A percentile compares a stretch with the other conserved stretches of the same genome.
Evolutionary conservation across 1,140 invertebrate species (phyloP).

Genomic region (Panulirus ornatus): DNA sequence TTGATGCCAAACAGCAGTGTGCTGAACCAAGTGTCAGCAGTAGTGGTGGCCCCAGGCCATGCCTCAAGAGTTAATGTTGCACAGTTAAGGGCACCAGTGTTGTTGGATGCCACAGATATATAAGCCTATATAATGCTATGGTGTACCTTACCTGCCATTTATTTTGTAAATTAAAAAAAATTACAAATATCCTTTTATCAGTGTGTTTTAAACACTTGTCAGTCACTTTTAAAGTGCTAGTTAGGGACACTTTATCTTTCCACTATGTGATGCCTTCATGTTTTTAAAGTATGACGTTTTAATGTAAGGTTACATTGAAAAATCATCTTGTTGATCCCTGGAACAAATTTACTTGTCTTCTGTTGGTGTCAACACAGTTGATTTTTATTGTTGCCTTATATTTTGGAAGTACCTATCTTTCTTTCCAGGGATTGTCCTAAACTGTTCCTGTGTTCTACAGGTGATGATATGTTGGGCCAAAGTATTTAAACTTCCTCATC

Average conservation of each 20-base stretch:
- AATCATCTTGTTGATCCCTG: not conserved
- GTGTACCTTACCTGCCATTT: slow-evolving; percentile 62
- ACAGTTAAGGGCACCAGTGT: slow-evolving; percentile 51
- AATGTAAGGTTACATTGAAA: slow-evolving; percentile 5
- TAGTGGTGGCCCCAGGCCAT: slow-evolving; percentile 63
- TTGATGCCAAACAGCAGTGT: slow-evolving; percentile 71
- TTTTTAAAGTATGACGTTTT: slow-evolving; percentile 13
- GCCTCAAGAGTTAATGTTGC: slow-evolving; percentile 72
- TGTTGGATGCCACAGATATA: slow-evolving; percentile 59
- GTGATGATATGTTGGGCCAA: slow-evolving; percentile 35
- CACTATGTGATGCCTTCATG: slow-evolving; percentile 42
- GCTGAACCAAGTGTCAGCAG: slow-evolving; percentile 68
- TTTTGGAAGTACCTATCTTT: not conserved
- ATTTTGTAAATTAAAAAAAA: slow-evolving; percentile 62
- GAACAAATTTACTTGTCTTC: not conserved
- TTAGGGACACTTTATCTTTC: slow-evolving; percentile 54
- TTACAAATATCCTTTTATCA: slow-evolving; percentile 63
- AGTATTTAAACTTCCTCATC: slow-evolving; percentile 31
- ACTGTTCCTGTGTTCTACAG: slow-evolving; percentile 20
- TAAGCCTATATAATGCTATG: slow-evolving; percentile 49
- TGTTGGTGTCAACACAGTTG: not conserved
- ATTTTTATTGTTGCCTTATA: not conserved
- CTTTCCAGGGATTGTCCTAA: not conserved
- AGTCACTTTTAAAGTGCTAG: slow-evolving; percentile 56
- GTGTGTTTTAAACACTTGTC: slow-evolving; percentile 65